Base-by-base conservation (phyloP, 2,888 invertebrate species). In the Torymus aiolomorphi region DNA sequence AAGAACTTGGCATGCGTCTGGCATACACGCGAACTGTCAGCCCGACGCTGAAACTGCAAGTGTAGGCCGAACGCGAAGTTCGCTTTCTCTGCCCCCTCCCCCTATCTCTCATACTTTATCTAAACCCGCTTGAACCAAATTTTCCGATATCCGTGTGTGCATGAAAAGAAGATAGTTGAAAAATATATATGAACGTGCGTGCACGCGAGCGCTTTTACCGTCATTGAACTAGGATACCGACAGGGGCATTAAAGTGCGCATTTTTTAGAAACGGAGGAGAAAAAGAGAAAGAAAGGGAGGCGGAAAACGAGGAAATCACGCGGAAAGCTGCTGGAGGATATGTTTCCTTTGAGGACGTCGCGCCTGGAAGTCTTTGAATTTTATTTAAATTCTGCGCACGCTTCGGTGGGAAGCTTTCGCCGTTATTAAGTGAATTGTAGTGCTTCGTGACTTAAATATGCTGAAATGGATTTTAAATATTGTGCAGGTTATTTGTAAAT, bases 1-100 rank as follows among this genome's bases (percentile, higher is more conserved):
- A 63, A 59, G 69, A 84, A 88, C 83, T 88, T 88, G 88, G 88
- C 88, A 88, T 87, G 88, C 88, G 87, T 87, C 85, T 86, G 84
- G 88, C 86, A 86, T 87, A 85, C 86, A 67, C 76, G 73, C 65
- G 62, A 75, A 78, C 80, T 65, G 76, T 72, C 76, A 69, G 78
- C 16, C 54, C 49, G 13, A n/a, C 61, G 78, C 67, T 73, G 73
- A 82, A 80, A 80, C 77, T 82, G 82, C 80, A 78, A 82, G 80
- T 80, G 77, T 80, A 78, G 78, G 72, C 78, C 67, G 56, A 71
- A 72, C 57, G 62, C 78, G 61, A 61, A 74, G 69, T 67, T 76
- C 72, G 20, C 51, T 76, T 76, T 71, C 20, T 76, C 71, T 72
- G 13, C 8, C 31, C 31, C 13, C 10, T n/a, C 57, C 56, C 13